phyloP scores from a whole-genome alignment of 1,140 invertebrate species.

The Hylaeus volcanicus region DNA sequence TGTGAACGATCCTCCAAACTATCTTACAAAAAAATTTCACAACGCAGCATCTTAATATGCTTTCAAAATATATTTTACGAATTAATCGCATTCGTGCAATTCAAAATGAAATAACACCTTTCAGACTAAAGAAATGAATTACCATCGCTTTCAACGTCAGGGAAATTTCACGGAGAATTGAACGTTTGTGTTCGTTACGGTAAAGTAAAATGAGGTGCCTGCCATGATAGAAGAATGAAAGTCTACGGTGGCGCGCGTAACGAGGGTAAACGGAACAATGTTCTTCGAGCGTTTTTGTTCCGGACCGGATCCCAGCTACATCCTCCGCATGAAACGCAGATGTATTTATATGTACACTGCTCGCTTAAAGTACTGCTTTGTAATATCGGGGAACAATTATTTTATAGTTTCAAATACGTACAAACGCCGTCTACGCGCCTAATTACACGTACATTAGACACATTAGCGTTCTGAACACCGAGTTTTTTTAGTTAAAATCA shows the following conservation, averaged over 20 bases:
- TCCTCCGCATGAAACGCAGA: constrained; percentile 33
- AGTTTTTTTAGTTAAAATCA: background rate
- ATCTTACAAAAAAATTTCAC: too few relatives aligned
- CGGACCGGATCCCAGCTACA: constrained; percentile 55
- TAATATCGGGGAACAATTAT: background rate
- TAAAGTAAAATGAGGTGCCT: background rate
- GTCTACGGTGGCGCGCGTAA: constrained; percentile 35
- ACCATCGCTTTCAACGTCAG: background rate
- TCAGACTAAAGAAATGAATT: background rate
- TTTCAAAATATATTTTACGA: background rate
- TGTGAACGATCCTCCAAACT: too few relatives aligned
- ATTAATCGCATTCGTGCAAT: background rate
- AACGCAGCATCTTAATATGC: too few relatives aligned
- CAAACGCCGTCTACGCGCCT: too few relatives aligned
- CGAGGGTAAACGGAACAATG: constrained; percentile 36
- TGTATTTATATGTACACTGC: background rate
- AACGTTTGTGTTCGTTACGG: too few relatives aligned
- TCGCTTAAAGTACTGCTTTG: background rate
- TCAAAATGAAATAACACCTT: background rate
- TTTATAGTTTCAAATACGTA: too few relatives aligned
- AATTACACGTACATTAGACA: too few relatives aligned
- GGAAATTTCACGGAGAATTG: background rate
- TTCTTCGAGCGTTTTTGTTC: constrained; percentile 56
- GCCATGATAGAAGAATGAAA: constrained; percentile 22
- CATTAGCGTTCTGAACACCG: background rate